A percentile compares a stretch with the other conserved stretches of the same genome.
Conservation (phyloP, 1,140 invertebrate genomes). For the Drosophila rufa region DNA sequence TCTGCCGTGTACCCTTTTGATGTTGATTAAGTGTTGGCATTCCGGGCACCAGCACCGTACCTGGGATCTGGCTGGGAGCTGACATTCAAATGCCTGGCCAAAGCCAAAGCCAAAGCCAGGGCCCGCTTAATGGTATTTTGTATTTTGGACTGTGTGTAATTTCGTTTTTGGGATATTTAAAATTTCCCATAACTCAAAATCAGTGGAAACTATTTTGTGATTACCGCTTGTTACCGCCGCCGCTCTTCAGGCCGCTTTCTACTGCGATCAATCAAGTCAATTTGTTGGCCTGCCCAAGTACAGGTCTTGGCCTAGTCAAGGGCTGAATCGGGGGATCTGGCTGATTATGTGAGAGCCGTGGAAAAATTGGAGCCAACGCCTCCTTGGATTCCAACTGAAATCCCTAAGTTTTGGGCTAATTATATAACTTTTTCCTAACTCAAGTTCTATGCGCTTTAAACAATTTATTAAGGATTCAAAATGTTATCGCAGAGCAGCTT, state of each 20-base stretch:
- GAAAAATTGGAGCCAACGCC: conserved; percentile 19
- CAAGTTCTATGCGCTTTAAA: too few relatives aligned
- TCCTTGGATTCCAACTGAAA: too few relatives aligned
- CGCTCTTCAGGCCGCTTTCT: conserved; percentile 75
- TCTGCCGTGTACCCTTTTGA: conserved; percentile 5
- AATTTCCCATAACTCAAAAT: conserved; percentile 80
- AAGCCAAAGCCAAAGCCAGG: conserved; percentile 21
- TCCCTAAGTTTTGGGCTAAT: too few relatives aligned
- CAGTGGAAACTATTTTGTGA: conserved; percentile 78
- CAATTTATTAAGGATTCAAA: too few relatives aligned
- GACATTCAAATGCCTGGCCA: conserved; percentile 27
- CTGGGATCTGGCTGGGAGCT: conserved; percentile 1
- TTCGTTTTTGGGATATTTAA: conserved; percentile 65
- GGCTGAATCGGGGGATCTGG: conserved; percentile 5
- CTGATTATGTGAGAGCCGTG: conserved; percentile 53
- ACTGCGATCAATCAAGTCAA: conserved; percentile 78
- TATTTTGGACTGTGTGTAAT: conserved; percentile 52
- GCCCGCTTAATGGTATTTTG: conserved; percentile 70
- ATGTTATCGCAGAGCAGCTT: too few relatives aligned
- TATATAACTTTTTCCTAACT: too few relatives aligned
- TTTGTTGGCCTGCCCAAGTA: conserved; percentile 64
- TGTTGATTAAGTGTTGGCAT: conserved; percentile 48
- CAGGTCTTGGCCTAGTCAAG: conserved; percentile 8
- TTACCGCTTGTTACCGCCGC: conserved; percentile 72
- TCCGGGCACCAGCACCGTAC: not conserved